Evolutionary conservation across 2,113 vertebrate species (phyloP), one percentile per base, ranked within the genome.

Genomic region (Salvelinus namaycush): DNA sequence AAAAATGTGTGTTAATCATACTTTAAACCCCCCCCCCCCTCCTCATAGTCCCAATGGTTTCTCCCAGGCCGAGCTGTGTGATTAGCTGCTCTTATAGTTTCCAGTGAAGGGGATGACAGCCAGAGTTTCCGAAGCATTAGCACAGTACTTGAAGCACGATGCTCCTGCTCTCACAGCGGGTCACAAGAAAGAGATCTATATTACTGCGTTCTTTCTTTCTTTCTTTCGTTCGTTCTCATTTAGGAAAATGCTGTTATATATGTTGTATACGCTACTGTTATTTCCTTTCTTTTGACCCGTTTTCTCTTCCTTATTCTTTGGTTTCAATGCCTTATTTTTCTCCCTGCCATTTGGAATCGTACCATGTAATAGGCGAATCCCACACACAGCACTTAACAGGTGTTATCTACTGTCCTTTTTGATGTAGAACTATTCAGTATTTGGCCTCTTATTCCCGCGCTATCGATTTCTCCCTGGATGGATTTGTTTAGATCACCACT

Each of bases 401-500:
- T 22, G 59, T 62, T n/a, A 62, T 20, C 29, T 16, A 31, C 1
- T 20, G 39, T 81, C 48, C 34, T n/a, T 20, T 39, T 80, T 51
- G 80, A 76, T 69, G 54, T 49, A 26, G 62, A 70, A 81, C 67
- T 76, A 18, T 70, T 87, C 79, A 66, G 79, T 69, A 80, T 84
- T 85, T 68, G 75, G 74, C 49, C 51, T 60, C 48, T 66, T 18
- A 31, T 79, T 76, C 59, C 80, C 68, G 71, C 9, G 39, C 1
- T 57, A 78, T 85, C 76, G 76, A 85, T 89, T 85, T 80, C 68
- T 44, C 16, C 13, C 54, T 76, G 65, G 60, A 78, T 82, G 48
- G 71, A 76, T 86, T 49, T 77, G 68, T 83, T 87, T 77, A 76
- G 65, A 75, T 86, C 79, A 62, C 49, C 67, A 57, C 64, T 79